These are phyloP conservation scores for Sminthurinus signatus DNA, from an alignment of 1,140 invertebrate species.

Conservation along the genomic window DNA sequence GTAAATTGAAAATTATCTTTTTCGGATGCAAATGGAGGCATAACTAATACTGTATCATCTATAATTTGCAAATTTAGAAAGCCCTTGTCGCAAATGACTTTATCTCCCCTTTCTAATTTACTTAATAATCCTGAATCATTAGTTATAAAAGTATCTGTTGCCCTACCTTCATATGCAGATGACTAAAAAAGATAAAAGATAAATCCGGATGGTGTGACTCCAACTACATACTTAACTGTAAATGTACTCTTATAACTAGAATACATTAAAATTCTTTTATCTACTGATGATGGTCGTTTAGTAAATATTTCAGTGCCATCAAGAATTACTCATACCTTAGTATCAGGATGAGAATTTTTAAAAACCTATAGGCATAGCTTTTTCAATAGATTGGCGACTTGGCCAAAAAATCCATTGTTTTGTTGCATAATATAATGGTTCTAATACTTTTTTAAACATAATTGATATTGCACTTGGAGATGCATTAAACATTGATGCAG, in stretches of 20 bases:
- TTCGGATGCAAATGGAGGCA: slow-evolving; percentile 43
- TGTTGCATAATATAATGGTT: neutral
- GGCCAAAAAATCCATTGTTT: slow-evolving; percentile 12
- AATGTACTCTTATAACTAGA: slow-evolving; percentile 47
- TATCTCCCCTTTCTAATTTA: slow-evolving; percentile 3
- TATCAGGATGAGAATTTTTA: slow-evolving; percentile 42
- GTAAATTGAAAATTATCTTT: slow-evolving; percentile 40
- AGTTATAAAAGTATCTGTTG: slow-evolving; percentile 40
- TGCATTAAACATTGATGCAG: too few relatives aligned
- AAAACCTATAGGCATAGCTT: slow-evolving; percentile 44
- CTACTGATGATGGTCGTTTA: slow-evolving; percentile 43
- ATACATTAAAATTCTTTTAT: slow-evolving; percentile 42
- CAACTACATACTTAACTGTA: slow-evolving; percentile 46
- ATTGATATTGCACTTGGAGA: too few relatives aligned
- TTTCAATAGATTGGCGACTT: slow-evolving; percentile 9
- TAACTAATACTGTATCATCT: slow-evolving; percentile 33
- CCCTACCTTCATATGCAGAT: slow-evolving; percentile 44
- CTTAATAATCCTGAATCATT: slow-evolving; percentile 3
- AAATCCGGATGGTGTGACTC: slow-evolving; percentile 45
- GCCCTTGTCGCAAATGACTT: slow-evolving; percentile 3
- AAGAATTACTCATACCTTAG: slow-evolving; percentile 46
- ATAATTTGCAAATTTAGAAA: slow-evolving; percentile 13
- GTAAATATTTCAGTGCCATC: slow-evolving; percentile 48
- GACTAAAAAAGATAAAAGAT: slow-evolving; percentile 44
- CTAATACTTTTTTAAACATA: neutral